Evolutionary conservation across 2,797 vertebrate genomes (phyloP), one percentile per base, ranked within the genome.

Genomic region (Synaphobranchus kaupii): DNA sequence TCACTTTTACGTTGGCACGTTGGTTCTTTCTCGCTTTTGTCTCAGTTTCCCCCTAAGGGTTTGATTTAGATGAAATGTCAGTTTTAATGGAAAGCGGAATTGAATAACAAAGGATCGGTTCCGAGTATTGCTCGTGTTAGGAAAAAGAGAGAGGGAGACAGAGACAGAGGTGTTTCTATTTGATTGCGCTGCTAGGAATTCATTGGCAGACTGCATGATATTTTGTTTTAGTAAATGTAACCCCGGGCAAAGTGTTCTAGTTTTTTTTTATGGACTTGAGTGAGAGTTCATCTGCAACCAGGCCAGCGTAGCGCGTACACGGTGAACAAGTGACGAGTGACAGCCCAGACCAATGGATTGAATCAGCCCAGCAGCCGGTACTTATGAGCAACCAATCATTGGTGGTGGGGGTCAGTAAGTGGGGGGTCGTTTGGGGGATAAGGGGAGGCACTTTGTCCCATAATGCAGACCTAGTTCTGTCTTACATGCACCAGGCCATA

Each of bases 11-110:
- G 90, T 93, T 94, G 91, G 89, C 89, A 87, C 92, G 88, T 66
- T 93, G 92, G 94, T 90, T 94, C 94, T 94, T 94, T 93, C 90
- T 95, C 93, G 91, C 94, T 95, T 95, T 93, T 95, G 90, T 95
- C 15, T 88, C 88, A 58, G 85, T 85, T 95, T 91, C 88, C 94
- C 96, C 97, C 93, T 73, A 90, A 96, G 96, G 96, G 93, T 95
- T 95, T 94, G 92, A 92, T 96, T 96, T 95, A 95, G 96, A 97
- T 96, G 93, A 96, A 96, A 96, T 95, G 95, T 97, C 96, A 97
- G 93, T 95, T 96, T 97, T 97, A 97, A 97, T 96, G 96, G 96
- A 95, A 95, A 96, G 96, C 93, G 93, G 93, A 96, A 97, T 95
- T 94, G 95, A 96, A 96, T 95, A 95, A 95, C 95, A 95, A 94